phyloP scores from a whole-genome alignment of 2,113 vertebrate species.

The Bubo bubo region DNA sequence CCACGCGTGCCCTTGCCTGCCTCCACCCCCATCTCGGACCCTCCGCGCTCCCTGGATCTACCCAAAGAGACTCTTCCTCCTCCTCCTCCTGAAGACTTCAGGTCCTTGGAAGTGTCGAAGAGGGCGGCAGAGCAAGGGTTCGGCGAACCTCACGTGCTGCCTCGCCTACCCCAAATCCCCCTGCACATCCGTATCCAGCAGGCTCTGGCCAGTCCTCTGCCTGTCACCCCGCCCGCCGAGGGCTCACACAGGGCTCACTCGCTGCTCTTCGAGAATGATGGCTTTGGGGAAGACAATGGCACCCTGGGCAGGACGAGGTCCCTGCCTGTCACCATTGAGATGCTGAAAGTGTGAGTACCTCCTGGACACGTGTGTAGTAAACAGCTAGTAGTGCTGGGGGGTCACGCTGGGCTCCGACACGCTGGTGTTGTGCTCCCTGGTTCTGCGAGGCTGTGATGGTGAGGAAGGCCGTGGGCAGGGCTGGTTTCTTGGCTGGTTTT shows the following conservation, averaged over 20 bases:
- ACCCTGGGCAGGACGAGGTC: slow-evolving; percentile 80
- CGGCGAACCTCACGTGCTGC: slow-evolving; percentile 72
- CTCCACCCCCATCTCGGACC: slow-evolving; percentile 25
- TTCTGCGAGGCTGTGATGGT: neutral
- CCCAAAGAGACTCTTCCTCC: slow-evolving; percentile 19
- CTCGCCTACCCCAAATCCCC: slow-evolving; percentile 82
- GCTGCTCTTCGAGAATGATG: slow-evolving; percentile 87
- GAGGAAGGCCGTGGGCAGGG: neutral
- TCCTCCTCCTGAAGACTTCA: slow-evolving; percentile 55
- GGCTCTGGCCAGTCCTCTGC: slow-evolving; percentile 90
- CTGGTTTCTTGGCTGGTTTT: neutral
- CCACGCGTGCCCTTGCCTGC: neutral
- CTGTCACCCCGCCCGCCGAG: slow-evolving; percentile 82
- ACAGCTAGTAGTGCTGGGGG: neutral
- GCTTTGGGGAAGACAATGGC: slow-evolving; percentile 79
- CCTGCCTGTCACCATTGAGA: slow-evolving; percentile 93
- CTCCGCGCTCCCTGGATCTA: slow-evolving; percentile 1
- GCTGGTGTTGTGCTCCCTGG: neutral
- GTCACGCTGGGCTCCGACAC: fast-evolving
- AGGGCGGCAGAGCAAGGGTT: slow-evolving; percentile 67
- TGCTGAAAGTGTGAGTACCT: slow-evolving; percentile 92
- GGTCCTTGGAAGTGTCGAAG: slow-evolving; percentile 7
- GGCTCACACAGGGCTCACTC: slow-evolving; percentile 90
- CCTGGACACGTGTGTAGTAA: neutral
- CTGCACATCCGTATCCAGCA: slow-evolving; percentile 97